Conservation (phyloP, 1,140 invertebrate species). For the Aradophagus sp. region DNA sequence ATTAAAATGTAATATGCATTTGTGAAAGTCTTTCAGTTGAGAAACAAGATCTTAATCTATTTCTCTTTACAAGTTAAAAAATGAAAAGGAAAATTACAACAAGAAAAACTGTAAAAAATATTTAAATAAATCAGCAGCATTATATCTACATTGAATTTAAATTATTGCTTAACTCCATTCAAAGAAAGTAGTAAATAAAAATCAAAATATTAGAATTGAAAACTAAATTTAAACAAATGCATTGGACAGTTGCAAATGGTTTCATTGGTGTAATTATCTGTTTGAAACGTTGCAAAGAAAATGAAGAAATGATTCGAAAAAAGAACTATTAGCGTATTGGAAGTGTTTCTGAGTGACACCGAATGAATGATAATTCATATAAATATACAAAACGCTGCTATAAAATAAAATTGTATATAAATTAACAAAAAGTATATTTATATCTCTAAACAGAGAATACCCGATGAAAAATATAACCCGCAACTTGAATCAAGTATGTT, state of each 20-base stretch:
- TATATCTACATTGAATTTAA: too few species aligned
- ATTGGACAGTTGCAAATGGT: neutral
- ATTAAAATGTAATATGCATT: slow-evolving; percentile 23
- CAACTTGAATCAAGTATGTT: slow-evolving; percentile 13
- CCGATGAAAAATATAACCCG: slow-evolving; percentile 6
- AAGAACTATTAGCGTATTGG: too few species aligned
- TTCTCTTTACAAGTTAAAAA: neutral
- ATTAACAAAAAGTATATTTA: slow-evolving; percentile 18
- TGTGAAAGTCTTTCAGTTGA: slow-evolving; percentile 24
- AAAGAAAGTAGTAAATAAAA: neutral
- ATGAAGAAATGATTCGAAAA: too few species aligned
- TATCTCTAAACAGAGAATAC: slow-evolving; percentile 13
- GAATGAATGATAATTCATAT: slow-evolving; percentile 6
- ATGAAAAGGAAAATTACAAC: too few species aligned
- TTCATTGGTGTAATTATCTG: neutral
- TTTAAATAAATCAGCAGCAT: too few species aligned
- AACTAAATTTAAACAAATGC: neutral
- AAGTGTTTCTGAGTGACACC: slow-evolving; percentile 5
- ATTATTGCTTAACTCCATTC: too few species aligned
- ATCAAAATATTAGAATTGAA: slow-evolving; percentile 8
- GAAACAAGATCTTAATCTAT: neutral
- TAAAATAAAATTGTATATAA: slow-evolving; percentile 20
- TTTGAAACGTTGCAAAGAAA: too few species aligned
- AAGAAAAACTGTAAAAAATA: too few species aligned
- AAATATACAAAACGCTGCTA: slow-evolving; percentile 12